These are phyloP conservation scores for Podarcis raffonei DNA, from an alignment of 2,113 vertebrate species.

Conservation along the genomic window DNA sequence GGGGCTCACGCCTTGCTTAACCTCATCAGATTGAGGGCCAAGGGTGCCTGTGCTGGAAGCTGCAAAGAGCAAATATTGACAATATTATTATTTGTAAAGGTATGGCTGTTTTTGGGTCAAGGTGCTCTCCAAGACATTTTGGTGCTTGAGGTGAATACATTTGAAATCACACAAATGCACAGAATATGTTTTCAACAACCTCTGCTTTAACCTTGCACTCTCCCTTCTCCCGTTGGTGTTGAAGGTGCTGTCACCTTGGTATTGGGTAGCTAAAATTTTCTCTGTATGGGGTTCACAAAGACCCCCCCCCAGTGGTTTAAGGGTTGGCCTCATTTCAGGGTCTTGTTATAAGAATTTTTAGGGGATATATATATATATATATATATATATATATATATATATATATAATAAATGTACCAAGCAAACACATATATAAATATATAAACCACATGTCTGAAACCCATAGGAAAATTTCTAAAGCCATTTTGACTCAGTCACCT, in stretches of 20 bases:
- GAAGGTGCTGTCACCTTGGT: background rate
- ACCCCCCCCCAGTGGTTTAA: background rate
- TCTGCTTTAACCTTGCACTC: background rate
- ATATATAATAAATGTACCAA: no score
- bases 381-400: no score
- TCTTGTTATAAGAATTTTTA: no score
- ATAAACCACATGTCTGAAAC: no score
- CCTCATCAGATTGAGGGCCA: slow-evolving; percentile 65
- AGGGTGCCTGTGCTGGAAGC: slow-evolving; percentile 45
- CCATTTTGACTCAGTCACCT: no score
- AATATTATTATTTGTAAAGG: background rate
- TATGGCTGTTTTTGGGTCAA: background rate
- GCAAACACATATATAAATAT: no score
- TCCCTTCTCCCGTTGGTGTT: background rate
- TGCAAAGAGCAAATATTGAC: background rate
- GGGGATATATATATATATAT: no score
- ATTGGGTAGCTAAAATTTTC: background rate
- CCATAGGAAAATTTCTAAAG: no score
- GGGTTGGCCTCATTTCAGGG: background rate
- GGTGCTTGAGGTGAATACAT: background rate
- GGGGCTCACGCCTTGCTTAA: slow-evolving; percentile 60
- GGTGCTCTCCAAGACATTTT: background rate
- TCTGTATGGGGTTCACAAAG: background rate
- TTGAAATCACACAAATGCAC: background rate
- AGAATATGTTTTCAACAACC: background rate